phyloP scores from a whole-genome alignment of 1,140 invertebrate species.

The Yoshiicerus persimilis region DNA sequence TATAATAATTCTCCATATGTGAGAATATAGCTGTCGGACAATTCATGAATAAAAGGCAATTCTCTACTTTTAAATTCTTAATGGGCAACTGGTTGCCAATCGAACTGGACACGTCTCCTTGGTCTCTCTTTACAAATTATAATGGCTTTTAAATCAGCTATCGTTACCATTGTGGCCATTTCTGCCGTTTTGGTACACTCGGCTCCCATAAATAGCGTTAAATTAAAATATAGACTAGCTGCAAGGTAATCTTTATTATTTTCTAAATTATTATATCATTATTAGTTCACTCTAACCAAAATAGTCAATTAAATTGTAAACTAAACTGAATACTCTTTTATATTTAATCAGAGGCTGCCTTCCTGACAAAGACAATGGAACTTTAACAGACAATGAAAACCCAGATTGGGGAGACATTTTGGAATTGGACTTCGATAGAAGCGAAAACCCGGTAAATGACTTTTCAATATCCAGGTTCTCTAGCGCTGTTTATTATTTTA shows the following conservation, averaged over 20 bases:
- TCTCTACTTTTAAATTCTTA: neutral
- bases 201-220: constrained; percentile 27
- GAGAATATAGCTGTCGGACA: neutral
- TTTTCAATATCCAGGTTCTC: too few species aligned
- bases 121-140: neutral
- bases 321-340: neutral
- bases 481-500: too few species aligned
- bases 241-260: constrained; percentile 24
- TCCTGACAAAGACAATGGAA: constrained; percentile 38
- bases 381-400: constrained; percentile 30
- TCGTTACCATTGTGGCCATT: neutral
- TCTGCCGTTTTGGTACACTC: neutral
- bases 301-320: neutral
- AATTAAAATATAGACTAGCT: constrained; percentile 21
- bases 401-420: constrained; percentile 43
- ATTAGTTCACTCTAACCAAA: neutral
- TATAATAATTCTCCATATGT: neutral
- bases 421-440: constrained; percentile 42
- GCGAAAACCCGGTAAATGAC: constrained; percentile 34
- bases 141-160: neutral
- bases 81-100: neutral
- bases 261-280: neutral
- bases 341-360: constrained; percentile 12
- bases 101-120: neutral
- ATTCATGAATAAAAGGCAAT: neutral